Conservation (phyloP, 2,888 invertebrate genomes). For the Lepidocyrtoides sp. region DNA sequence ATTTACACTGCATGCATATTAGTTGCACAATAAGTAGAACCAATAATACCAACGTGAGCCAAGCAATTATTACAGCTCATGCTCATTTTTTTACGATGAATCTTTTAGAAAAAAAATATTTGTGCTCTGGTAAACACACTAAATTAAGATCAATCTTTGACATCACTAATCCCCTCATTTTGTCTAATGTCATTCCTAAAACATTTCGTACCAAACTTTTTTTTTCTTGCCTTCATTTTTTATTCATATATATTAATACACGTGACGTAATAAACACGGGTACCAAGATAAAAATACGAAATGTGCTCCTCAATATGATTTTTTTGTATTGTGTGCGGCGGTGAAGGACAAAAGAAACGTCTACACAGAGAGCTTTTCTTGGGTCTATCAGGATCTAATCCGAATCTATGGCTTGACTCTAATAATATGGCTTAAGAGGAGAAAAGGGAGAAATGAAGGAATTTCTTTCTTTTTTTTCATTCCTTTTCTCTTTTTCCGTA, state of each 20-base stretch:
- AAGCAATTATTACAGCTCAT: too few species aligned
- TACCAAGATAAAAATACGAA: not conserved
- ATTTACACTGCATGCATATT: too few species aligned
- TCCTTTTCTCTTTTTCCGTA: slow-evolving; percentile 37
- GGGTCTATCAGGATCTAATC: slow-evolving; percentile 54
- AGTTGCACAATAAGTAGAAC: too few species aligned
- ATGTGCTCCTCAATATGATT: not conserved
- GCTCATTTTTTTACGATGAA: not conserved
- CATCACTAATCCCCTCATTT: slow-evolving; percentile 53
- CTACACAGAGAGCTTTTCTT: not conserved
- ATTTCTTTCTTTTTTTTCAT: slow-evolving; percentile 48
- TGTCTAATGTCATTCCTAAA: slow-evolving; percentile 13
- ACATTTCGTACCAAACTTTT: slow-evolving; percentile 22
- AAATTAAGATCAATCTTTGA: slow-evolving; percentile 63
- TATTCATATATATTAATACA: slow-evolving; percentile 55
- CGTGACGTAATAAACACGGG: slow-evolving; percentile 38
- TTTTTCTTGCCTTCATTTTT: slow-evolving; percentile 13
- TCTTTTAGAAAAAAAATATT: not conserved
- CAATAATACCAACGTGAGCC: too few species aligned
- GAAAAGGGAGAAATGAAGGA: slow-evolving; percentile 61
- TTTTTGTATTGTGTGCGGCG: not conserved
- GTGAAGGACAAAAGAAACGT: not conserved
- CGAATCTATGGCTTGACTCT: slow-evolving; percentile 67
- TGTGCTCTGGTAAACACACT: slow-evolving; percentile 23
- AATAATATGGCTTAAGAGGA: slow-evolving; percentile 61